Conservation (phyloP, 2,888 invertebrate species). For the Boloria euphrosyne region DNA sequence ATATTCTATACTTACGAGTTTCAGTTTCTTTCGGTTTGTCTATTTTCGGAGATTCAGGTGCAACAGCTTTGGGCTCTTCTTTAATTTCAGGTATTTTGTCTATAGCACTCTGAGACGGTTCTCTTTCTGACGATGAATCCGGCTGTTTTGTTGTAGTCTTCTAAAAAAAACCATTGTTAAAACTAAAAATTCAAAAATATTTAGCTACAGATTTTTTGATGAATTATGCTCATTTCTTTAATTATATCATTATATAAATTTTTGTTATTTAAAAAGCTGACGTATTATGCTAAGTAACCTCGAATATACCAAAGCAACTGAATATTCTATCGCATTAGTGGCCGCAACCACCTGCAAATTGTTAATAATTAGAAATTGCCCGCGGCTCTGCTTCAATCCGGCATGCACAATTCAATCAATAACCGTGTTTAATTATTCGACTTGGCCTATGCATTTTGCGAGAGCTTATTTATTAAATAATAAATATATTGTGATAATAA, state of each 20-base stretch:
- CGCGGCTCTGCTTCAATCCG: slow-evolving; percentile 14
- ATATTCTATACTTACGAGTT: slow-evolving; percentile 49
- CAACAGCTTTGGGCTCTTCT: slow-evolving; percentile 60
- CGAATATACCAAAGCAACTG: slow-evolving; percentile 17
- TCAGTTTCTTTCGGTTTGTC: slow-evolving; percentile 65
- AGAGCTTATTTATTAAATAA: background rate
- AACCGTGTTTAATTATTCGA: slow-evolving; percentile 9
- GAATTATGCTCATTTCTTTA: background rate
- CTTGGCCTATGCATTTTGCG: slow-evolving; percentile 6
- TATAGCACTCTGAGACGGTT: slow-evolving; percentile 58
- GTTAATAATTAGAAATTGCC: slow-evolving; percentile 24
- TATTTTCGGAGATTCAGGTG: slow-evolving; percentile 59
- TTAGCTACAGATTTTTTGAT: too few relatives aligned
- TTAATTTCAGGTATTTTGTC: slow-evolving; percentile 65
- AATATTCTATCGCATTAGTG: slow-evolving; percentile 24
- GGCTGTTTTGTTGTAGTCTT: slow-evolving; percentile 74
- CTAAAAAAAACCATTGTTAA: slow-evolving; percentile 47
- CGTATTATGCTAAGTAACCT: background rate
- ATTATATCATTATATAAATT: too few relatives aligned
- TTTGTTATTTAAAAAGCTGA: background rate
- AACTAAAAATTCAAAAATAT: background rate
- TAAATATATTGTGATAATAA: too few relatives aligned
- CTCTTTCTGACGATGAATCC: slow-evolving; percentile 70
- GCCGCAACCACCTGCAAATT: slow-evolving; percentile 23
- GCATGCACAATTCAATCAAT: slow-evolving; percentile 16